phyloP scores from a whole-genome alignment of 2,113 vertebrate species.

The Clarias gariepinus region DNA sequence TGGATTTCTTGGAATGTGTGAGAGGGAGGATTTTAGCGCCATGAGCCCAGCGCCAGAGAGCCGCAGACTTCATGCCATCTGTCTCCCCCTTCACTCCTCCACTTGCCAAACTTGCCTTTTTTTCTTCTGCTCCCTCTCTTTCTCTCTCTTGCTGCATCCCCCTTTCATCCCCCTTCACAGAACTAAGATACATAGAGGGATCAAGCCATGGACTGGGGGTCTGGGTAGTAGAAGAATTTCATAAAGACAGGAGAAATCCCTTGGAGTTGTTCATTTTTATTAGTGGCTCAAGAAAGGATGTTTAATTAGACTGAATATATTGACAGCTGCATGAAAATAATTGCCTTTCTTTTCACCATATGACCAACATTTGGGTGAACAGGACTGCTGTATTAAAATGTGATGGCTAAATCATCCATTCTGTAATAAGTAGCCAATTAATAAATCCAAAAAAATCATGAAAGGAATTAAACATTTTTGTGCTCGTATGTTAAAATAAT shows the following conservation, averaged over 20 bases:
- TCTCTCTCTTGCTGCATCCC: slow-evolving; percentile 54
- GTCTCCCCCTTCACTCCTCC: slow-evolving; percentile 76
- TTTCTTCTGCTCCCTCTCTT: slow-evolving; percentile 61
- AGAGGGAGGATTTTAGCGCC: slow-evolving; percentile 82
- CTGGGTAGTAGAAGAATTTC: slow-evolving; percentile 46
- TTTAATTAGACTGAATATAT: slow-evolving; percentile 71
- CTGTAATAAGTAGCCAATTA: slow-evolving; percentile 43
- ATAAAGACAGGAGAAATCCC: slow-evolving; percentile 50
- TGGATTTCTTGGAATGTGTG: slow-evolving; percentile 83
- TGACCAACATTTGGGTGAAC: slow-evolving; percentile 66
- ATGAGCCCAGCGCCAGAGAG: slow-evolving; percentile 77
- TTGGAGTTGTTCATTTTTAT: slow-evolving; percentile 63
- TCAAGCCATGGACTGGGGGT: slow-evolving; percentile 67
- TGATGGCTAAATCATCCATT: slow-evolving; percentile 49
- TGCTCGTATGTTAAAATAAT: neutral
- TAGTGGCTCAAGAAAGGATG: slow-evolving; percentile 64
- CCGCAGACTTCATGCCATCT: slow-evolving; percentile 83
- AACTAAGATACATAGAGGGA: slow-evolving; percentile 71
- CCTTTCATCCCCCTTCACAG: slow-evolving; percentile 78
- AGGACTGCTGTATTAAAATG: slow-evolving; percentile 53
- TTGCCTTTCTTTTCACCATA: slow-evolving; percentile 72
- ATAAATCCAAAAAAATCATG: slow-evolving; percentile 26
- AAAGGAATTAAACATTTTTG: slow-evolving; percentile 6
- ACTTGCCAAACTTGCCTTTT: slow-evolving; percentile 80
- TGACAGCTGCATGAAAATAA: slow-evolving; percentile 67